These are phyloP conservation scores for Corythaeola cristata DNA, from an alignment of 2,113 vertebrate species.

Conservation along the genomic window DNA sequence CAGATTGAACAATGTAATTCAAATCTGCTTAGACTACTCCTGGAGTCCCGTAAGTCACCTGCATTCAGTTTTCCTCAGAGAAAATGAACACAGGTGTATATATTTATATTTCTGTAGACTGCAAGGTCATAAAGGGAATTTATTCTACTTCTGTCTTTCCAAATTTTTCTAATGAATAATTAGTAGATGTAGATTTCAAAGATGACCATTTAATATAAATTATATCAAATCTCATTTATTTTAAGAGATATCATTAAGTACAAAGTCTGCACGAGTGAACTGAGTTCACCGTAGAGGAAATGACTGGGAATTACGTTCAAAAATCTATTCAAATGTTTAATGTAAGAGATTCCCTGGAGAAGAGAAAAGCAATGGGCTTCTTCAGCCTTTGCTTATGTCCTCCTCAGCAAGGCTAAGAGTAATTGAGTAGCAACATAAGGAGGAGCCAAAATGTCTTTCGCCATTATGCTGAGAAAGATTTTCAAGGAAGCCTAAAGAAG, in stretches of 20 bases:
- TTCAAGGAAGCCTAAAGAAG: neutral
- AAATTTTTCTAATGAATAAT: slow-evolving; percentile 53
- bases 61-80: neutral
- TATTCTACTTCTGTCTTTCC: slow-evolving; percentile 3
- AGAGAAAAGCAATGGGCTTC: slow-evolving; percentile 41
- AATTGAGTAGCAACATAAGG: neutral
- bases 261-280: slow-evolving; percentile 52
- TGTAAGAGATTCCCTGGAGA: slow-evolving; percentile 53
- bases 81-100: neutral
- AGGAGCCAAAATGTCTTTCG: slow-evolving; percentile 9
- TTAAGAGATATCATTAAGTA: slow-evolving; percentile 64
- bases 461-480: neutral
- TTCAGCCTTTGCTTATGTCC: slow-evolving; percentile 26
- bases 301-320: slow-evolving; percentile 52
- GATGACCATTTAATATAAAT: slow-evolving; percentile 44
- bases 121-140: neutral
- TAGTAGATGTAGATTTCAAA: slow-evolving; percentile 38
- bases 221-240: slow-evolving; percentile 64
- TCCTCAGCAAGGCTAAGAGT: slow-evolving; percentile 31
- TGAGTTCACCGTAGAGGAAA: slow-evolving; percentile 59
- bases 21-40: neutral
- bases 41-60: neutral
- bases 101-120: neutral
- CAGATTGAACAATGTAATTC: neutral
- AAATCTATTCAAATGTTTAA: slow-evolving; percentile 65